Evolutionary conservation across 2,888 invertebrate species (phyloP).

Genomic region (Ditylenchus weischeri): DNA sequence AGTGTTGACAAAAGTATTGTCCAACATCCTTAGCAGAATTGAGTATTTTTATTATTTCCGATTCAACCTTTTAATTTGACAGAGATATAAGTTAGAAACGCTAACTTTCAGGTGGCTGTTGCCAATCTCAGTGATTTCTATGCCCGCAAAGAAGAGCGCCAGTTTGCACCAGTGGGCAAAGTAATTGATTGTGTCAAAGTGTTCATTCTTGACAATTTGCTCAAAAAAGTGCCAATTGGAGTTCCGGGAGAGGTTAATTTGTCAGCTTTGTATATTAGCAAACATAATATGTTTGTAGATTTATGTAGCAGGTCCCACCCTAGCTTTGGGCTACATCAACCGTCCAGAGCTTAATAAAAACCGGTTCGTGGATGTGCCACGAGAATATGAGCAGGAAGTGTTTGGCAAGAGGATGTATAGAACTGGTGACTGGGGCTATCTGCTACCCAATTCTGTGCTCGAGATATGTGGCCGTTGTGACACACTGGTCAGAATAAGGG

Average conservation of each 20-base stretch:
- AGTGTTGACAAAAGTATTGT: no score
- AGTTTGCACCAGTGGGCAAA: slow-evolving; percentile 61
- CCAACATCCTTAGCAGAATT: no score
- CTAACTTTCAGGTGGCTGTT: slow-evolving; percentile 37
- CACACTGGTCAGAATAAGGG: slow-evolving; percentile 62
- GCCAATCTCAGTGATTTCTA: slow-evolving; percentile 58
- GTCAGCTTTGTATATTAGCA: background rate
- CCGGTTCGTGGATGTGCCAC: slow-evolving; percentile 37
- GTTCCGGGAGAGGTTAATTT: slow-evolving; percentile 60
- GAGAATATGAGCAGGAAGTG: slow-evolving; percentile 33
- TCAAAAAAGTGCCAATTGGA: slow-evolving; percentile 59
- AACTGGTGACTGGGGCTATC: slow-evolving; percentile 61
- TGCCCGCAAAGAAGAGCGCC: slow-evolving; percentile 40
- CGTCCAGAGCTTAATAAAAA: slow-evolving; percentile 59
- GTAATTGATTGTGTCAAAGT: slow-evolving; percentile 59
- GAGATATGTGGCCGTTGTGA: slow-evolving; percentile 62
- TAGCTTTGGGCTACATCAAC: slow-evolving; percentile 61
- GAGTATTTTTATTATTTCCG: no score
- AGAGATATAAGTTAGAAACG: no score
- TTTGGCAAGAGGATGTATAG: slow-evolving; percentile 39
- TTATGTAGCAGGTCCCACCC: slow-evolving; percentile 60
- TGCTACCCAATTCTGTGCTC: slow-evolving; percentile 60
- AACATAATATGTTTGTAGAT: slow-evolving; percentile 35
- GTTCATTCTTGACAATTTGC: slow-evolving; percentile 58
- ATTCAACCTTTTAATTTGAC: no score